Evolutionary conservation across 2,113 vertebrate species (phyloP), one percentile per base, ranked within the genome.

Genomic region (Spilogale gracilis): DNA sequence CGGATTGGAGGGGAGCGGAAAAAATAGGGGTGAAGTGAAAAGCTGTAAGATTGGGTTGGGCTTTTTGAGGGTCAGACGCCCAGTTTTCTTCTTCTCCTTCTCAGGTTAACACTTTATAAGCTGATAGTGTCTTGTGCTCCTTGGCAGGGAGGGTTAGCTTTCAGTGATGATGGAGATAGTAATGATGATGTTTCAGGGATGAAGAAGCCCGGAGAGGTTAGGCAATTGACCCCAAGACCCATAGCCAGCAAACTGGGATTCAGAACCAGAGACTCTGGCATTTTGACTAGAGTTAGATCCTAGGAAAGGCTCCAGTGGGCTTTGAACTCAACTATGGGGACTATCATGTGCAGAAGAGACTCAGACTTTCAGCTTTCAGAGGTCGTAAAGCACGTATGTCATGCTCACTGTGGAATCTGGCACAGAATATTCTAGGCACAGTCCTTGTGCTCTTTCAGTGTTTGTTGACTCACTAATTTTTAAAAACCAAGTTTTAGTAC

Each of bases 11-110:
- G 71, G 78, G 45, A 54, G 79, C 27, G 9, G 67, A 73, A 73
- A 96, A 81, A 65, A 58, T 67, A 71, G 87, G 30, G n/a, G 48
- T 92, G 56, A 92, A 91, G 10, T 38, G 81, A 96, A 96, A 96
- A 97, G 82, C 82, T 0, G 0, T 63, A 95, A 90, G 97, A 92
- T 25, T 1, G 10, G 32, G 10, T 91, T 96, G 93, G 58, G 69
- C n/a, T 61, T 74, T 83, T 45, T 16, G 60, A 86, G 58, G 50
- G 50, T 92, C 73, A 21, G 30, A 61, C 84, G 13, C 43, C 56
- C 52, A 93, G 54, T 80, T 87, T 93, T 58, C 27, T 95, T 96
- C 32, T 48, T 84, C 32, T 56, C 5, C 20, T 61, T 74, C 30
- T 67, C 56, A 52, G 48, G 3, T 91, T 65, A 48, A 69, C 38